These are phyloP conservation scores for Pipistrellus nathusii DNA, from an alignment of 2,797 vertebrate species.

Conservation along the genomic window DNA sequence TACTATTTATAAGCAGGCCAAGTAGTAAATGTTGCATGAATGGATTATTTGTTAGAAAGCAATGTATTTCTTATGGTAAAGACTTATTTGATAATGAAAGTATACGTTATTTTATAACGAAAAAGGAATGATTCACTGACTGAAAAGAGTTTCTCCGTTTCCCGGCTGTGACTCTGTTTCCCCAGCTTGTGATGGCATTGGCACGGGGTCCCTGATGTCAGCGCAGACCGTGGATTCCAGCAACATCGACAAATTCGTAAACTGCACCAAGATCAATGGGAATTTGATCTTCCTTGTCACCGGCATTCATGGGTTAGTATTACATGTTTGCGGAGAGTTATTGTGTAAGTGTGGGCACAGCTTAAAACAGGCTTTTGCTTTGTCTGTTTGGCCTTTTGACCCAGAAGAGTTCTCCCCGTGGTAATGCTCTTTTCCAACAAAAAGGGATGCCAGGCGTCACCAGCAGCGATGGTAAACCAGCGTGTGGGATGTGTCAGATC, in stretches of 20 bases:
- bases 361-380: background rate
- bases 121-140: background rate
- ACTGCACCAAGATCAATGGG: slow-evolving; percentile 99
- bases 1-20: background rate
- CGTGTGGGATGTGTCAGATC: background rate
- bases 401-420: background rate
- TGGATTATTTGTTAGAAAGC: background rate
- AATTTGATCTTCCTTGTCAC: slow-evolving; percentile 99
- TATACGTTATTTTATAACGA: background rate
- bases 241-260: slow-evolving; percentile 97
- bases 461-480: background rate
- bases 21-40: background rate
- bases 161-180: slow-evolving; percentile 63
- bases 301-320: slow-evolving; percentile 96
- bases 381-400: background rate
- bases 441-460: background rate
- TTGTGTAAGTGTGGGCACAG: background rate
- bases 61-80: background rate
- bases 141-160: background rate
- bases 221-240: slow-evolving; percentile 98
- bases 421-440: background rate
- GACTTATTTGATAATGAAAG: background rate
- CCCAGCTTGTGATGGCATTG: slow-evolving; percentile 98
- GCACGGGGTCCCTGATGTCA: slow-evolving; percentile 94
- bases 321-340: background rate